A percentile compares a stretch with the other conserved stretches of the same genome.
Conservation (phyloP, 1,140 invertebrate species). For the Lepidostoma basale region DNA sequence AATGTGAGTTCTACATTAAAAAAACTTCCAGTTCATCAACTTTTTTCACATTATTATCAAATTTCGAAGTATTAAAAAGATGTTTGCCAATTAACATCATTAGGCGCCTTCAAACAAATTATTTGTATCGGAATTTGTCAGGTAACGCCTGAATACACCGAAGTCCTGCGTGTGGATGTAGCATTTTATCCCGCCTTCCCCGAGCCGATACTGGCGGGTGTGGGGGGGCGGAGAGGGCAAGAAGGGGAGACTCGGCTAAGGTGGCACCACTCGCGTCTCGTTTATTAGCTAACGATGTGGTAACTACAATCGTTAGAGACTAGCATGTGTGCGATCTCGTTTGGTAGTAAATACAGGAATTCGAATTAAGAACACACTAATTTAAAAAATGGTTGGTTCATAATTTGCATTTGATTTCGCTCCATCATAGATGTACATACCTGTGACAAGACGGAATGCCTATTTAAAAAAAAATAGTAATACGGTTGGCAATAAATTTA, state of each 20-base stretch:
- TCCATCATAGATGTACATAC: neutral
- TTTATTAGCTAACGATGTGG: slow-evolving; percentile 48
- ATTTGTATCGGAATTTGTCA: slow-evolving; percentile 25
- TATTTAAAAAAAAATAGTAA: too few relatives aligned
- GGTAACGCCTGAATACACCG: slow-evolving; percentile 15
- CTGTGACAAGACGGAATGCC: neutral
- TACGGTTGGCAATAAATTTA: too few relatives aligned
- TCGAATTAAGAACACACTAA: neutral
- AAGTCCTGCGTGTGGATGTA: slow-evolving; percentile 10
- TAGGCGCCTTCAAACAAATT: slow-evolving; percentile 37
- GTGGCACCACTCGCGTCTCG: slow-evolving; percentile 30
- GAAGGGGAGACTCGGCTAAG: slow-evolving; percentile 11
- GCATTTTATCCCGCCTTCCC: neutral
- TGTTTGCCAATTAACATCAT: slow-evolving; percentile 43
- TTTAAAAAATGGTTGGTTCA: neutral
- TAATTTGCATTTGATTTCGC: neutral
- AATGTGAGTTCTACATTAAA: too few relatives aligned
- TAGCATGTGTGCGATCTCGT: neutral
- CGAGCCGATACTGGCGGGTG: neutral
- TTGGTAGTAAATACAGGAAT: neutral
- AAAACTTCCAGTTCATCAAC: too few relatives aligned
- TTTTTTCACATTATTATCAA: slow-evolving; percentile 14
- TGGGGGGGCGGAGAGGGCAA: neutral
- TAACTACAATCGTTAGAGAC: slow-evolving; percentile 45
- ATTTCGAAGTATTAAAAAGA: slow-evolving; percentile 35